Percentiles rank a stretch among this genome's conserved stretches.
These are phyloP conservation scores for Melolontha melolontha DNA, from an alignment of 2,888 invertebrate genomes.

Conservation along the genomic window DNA sequence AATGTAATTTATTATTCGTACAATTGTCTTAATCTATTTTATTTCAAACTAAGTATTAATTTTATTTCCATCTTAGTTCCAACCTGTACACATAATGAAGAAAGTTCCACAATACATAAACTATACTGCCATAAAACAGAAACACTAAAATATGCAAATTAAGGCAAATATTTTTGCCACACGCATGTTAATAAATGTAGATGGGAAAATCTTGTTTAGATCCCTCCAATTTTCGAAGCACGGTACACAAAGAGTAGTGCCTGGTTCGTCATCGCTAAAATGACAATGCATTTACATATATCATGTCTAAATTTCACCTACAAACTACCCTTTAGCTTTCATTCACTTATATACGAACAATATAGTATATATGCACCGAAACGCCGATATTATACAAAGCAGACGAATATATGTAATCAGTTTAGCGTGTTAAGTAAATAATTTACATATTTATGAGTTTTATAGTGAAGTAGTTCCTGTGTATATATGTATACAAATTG, in stretches of 20 bases:
- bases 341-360: slow-evolving; percentile 15
- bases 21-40: too few species aligned
- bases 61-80: too few species aligned
- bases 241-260: slow-evolving; percentile 25
- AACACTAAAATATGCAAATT: slow-evolving; percentile 35
- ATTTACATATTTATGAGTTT: background rate
- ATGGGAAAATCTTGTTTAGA: slow-evolving; percentile 47
- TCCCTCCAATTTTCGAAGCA: slow-evolving; percentile 27
- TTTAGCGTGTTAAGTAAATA: background rate
- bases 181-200: slow-evolving; percentile 46
- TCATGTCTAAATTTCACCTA: slow-evolving; percentile 38
- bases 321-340: slow-evolving; percentile 33
- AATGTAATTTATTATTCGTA: too few species aligned
- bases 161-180: slow-evolving; percentile 45
- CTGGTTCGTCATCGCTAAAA: slow-evolving; percentile 27
- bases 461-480: background rate
- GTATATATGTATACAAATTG: too few species aligned
- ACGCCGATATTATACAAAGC: background rate
- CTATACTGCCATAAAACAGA: slow-evolving; percentile 9
- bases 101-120: too few species aligned
- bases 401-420: slow-evolving; percentile 4
- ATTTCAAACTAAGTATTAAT: too few species aligned
- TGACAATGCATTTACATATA: slow-evolving; percentile 39
- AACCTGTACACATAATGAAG: too few species aligned
- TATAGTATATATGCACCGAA: background rate